Percentiles rank a stretch among this genome's conserved stretches.
Evolutionary conservation across 1,140 invertebrate genomes (phyloP).

Genomic region (Cataglyphis hispanica): DNA sequence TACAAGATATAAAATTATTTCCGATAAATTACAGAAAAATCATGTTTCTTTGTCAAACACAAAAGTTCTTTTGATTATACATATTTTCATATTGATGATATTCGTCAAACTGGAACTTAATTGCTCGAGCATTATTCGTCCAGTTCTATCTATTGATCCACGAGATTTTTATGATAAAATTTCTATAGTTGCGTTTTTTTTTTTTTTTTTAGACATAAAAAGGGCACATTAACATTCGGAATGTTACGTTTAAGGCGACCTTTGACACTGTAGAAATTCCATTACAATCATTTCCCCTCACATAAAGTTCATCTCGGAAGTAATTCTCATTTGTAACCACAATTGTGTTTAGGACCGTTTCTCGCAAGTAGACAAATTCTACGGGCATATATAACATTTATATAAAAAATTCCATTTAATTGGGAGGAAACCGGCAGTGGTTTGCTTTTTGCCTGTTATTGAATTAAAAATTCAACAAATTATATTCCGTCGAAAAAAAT

Average conservation of each 20-base stretch:
- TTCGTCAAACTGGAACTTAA: not conserved
- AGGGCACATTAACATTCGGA: constrained; percentile 43
- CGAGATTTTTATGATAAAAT: not conserved
- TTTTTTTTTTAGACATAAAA: constrained; percentile 43
- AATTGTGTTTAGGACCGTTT: constrained; percentile 69
- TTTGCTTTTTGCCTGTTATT: constrained; percentile 55
- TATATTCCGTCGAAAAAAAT: constrained; percentile 52
- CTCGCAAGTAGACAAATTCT: constrained; percentile 62
- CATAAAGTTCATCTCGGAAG: constrained; percentile 23
- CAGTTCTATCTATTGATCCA: constrained; percentile 1
- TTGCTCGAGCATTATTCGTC: not conserved
- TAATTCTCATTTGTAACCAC: constrained; percentile 31
- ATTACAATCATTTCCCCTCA: not conserved
- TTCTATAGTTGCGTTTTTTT: not conserved
- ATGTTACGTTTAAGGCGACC: constrained; percentile 59
- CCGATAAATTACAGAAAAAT: not conserved
- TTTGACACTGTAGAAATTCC: constrained; percentile 60
- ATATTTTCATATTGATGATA: not conserved
- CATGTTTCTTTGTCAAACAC: constrained; percentile 20
- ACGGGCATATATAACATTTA: constrained; percentile 47
- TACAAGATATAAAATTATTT: constrained; percentile 45
- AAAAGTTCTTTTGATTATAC: constrained; percentile 34
- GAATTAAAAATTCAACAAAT: constrained; percentile 50
- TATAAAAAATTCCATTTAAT: constrained; percentile 61
- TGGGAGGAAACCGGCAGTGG: constrained; percentile 57